Conservation (phyloP, 2,888 invertebrate genomes). For the Perdita meconis region DNA sequence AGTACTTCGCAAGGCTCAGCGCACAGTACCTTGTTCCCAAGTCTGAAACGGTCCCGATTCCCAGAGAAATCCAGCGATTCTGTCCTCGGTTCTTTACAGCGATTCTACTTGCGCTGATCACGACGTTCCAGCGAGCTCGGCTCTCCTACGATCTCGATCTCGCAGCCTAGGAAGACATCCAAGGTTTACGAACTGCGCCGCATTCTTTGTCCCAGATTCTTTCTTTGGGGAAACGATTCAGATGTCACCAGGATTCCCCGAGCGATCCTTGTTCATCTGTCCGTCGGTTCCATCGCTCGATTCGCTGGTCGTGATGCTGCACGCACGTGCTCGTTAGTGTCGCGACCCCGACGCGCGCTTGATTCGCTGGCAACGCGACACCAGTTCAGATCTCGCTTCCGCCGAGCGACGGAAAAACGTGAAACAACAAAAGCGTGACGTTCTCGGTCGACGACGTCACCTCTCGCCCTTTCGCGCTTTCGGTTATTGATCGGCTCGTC, state of each 20-base stretch:
- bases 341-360: slow-evolving; percentile 36
- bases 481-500: slow-evolving; percentile 71
- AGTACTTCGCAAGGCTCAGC: too few species aligned
- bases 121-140: slow-evolving; percentile 30
- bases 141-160: slow-evolving; percentile 15
- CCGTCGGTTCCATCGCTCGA: slow-evolving; percentile 31
- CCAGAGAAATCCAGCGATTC: not conserved
- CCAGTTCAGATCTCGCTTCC: too few species aligned
- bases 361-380: slow-evolving; percentile 36
- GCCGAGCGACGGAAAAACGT: not conserved
- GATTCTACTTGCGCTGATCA: slow-evolving; percentile 44
- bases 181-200: too few species aligned
- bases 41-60: not conserved
- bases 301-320: slow-evolving; percentile 28
- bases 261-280: slow-evolving; percentile 42
- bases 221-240: too few species aligned
- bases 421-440: slow-evolving; percentile 46
- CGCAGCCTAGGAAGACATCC: slow-evolving; percentile 47
- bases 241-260: slow-evolving; percentile 48
- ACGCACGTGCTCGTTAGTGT: slow-evolving; percentile 60
- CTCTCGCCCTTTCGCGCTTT: slow-evolving; percentile 65
- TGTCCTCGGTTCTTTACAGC: slow-evolving; percentile 31
- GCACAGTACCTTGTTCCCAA: not conserved
- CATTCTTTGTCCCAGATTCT: too few species aligned
- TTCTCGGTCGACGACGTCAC: slow-evolving; percentile 63